Conservation (phyloP, 2,113 vertebrate species). For the Pitta sordida region DNA sequence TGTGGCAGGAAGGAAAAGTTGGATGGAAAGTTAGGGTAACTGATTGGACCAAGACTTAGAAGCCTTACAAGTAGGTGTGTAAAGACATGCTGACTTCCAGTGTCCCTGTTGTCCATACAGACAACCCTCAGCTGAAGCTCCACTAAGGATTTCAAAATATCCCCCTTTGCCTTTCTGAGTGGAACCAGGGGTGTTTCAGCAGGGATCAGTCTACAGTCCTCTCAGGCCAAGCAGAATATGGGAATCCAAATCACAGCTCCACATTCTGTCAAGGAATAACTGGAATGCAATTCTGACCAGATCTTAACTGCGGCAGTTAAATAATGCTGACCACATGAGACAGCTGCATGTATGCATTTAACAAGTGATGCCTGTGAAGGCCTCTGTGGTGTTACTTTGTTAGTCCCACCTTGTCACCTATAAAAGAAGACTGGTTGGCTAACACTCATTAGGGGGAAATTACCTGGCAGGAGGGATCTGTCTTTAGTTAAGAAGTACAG, state of each 20-base stretch:
- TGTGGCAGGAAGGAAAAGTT: not conserved
- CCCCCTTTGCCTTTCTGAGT: not conserved
- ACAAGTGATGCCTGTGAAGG: not conserved
- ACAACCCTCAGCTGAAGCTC: not conserved
- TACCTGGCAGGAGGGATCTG: accelerated
- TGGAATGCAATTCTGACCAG: not conserved
- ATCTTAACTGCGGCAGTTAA: not conserved
- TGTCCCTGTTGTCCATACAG: not conserved
- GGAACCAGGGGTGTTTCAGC: not conserved
- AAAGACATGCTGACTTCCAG: not conserved
- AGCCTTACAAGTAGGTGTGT: not conserved
- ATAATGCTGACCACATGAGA: not conserved
- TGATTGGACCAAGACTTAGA: not conserved
- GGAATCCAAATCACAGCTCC: not conserved
- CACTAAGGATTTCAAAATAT: not conserved
- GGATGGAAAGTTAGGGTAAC: not conserved
- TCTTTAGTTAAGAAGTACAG: not conserved
- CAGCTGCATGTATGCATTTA: not conserved
- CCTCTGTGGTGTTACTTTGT: not conserved
- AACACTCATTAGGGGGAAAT: not conserved
- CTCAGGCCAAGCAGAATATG: accelerated
- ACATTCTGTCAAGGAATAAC: not conserved
- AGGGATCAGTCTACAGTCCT: not conserved
- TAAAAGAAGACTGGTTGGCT: not conserved
- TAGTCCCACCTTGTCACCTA: not conserved